Evolutionary conservation across 2,797 vertebrate species (phyloP).

Genomic region (Aeoliscus strigatus): DNA sequence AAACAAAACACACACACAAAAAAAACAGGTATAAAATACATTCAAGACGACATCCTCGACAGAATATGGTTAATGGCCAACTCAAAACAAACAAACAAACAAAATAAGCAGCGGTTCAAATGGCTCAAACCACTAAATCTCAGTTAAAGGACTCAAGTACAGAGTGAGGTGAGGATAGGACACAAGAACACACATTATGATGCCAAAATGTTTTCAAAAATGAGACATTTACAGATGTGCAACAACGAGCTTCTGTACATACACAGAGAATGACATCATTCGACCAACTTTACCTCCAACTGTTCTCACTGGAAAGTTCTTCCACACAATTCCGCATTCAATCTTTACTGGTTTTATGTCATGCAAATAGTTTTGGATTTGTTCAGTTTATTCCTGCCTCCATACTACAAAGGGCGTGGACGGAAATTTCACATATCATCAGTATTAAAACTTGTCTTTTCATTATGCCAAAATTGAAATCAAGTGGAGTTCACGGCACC

Average conservation of each 20-base stretch:
- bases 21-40: slow-evolving; percentile 70
- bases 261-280: slow-evolving; percentile 1
- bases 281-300: no score
- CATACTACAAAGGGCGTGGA: no score
- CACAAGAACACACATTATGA: slow-evolving; percentile 10
- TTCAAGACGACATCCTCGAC: slow-evolving; percentile 65
- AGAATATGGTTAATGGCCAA: no score
- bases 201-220: slow-evolving; percentile 6
- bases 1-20: no score
- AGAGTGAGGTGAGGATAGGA: slow-evolving; percentile 5
- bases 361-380: background rate
- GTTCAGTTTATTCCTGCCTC: background rate
- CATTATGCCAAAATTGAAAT: no score
- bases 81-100: slow-evolving; percentile 15
- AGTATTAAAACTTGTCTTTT: no score
- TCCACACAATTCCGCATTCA: no score
- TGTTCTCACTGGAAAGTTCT: background rate
- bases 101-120: slow-evolving; percentile 41
- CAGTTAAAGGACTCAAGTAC: slow-evolving; percentile 30
- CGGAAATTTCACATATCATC: no score
- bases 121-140: slow-evolving; percentile 32
- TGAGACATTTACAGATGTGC: slow-evolving; percentile 11
- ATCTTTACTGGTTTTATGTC: background rate
- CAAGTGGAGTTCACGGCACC: no score
- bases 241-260: slow-evolving; percentile 12